These are phyloP conservation scores for Charaxes varanes DNA, from an alignment of 1,140 invertebrate species.

Conservation along the genomic window DNA sequence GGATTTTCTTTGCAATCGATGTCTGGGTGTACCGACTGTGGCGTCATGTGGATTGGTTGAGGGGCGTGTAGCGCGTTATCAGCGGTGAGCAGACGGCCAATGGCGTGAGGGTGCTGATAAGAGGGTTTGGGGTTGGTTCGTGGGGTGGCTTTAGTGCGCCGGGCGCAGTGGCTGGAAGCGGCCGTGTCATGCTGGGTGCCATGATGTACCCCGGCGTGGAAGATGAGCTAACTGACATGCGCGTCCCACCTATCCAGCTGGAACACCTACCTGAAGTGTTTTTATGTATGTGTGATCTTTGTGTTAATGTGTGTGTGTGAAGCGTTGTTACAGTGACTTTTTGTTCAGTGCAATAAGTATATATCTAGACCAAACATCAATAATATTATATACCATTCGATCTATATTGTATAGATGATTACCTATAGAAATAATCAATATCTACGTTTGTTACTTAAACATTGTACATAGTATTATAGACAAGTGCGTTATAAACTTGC, in stretches of 20 bases:
- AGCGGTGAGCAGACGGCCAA: constrained; percentile 51
- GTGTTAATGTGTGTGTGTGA: constrained; percentile 32
- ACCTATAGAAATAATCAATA: too few relatives aligned
- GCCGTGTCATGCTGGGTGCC: constrained; percentile 65
- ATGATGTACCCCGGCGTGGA: constrained; percentile 72
- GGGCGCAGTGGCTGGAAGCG: constrained; percentile 49
- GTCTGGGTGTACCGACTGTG: constrained; percentile 58
- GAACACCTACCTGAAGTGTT: constrained; percentile 84
- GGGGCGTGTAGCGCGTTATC: constrained; percentile 64
- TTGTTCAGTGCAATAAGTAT: too few relatives aligned
- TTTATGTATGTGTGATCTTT: constrained; percentile 83
- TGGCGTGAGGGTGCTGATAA: constrained; percentile 53
- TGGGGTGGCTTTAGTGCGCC: constrained; percentile 56
- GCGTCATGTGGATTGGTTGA: constrained; percentile 48
- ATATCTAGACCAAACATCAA: too few relatives aligned
- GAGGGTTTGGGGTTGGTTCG: constrained; percentile 54
- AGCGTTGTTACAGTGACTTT: too few relatives aligned
- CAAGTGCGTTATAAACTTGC: too few relatives aligned
- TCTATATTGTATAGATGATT: too few relatives aligned
- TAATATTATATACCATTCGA: too few relatives aligned
- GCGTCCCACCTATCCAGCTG: constrained; percentile 80
- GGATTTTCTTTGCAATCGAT: constrained; percentile 62
- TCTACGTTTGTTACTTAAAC: too few relatives aligned
- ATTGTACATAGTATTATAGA: too few relatives aligned
- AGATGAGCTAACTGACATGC: constrained; percentile 67